Evolutionary conservation across 2,797 vertebrate species (phyloP), one percentile per base, ranked within the genome.

Genomic region (Nyctalus aviator): DNA sequence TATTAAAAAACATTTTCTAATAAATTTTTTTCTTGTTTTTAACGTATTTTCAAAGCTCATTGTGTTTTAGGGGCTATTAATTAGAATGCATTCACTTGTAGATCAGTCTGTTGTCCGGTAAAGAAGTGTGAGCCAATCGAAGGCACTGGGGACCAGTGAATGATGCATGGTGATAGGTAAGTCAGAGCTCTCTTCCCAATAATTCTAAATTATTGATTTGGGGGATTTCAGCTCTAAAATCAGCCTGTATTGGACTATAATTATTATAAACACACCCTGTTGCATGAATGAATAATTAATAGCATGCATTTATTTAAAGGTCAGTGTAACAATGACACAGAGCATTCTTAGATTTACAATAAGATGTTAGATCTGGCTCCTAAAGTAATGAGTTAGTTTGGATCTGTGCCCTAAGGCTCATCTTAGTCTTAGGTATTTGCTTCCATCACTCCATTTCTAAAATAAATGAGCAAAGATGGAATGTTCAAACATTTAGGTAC

Each of bases 401-500:
- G n/a, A 25, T 66, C n/a, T 68, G 20, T 75, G 68, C n/a, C 37
- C 7, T 25, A 64, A 62, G 15, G 64, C 20, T 84, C 27, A 66
- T 62, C 32, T 62, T 66, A 37, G 25, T 73, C 7, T 77, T 59
- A 66, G 44, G 53, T 62, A 86, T 87, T 94, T 59, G 12, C 20
- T 68, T 76, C n/a, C 20, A 35, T 69, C 12, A 57, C n/a, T 89
- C 13, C 11, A 66, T 75, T 91, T 95, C 69, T 90, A 78, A 77
- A 93, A 75, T 44, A 91, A 46, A 84, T 90, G 20, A 87, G 37
- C 69, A 79, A 53, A 92, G 73, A 82, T 55, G n/a, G 35, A 25
- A 41, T 75, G 50, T 86, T 93, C 32, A 89, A 87, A 78, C 8
- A 41, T 30, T 84, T 57, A 87, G 41, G 8, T 57, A 41, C 12